Base-by-base conservation (phyloP, 2,888 invertebrate genomes). In the Leptinotarsa juncta region DNA sequence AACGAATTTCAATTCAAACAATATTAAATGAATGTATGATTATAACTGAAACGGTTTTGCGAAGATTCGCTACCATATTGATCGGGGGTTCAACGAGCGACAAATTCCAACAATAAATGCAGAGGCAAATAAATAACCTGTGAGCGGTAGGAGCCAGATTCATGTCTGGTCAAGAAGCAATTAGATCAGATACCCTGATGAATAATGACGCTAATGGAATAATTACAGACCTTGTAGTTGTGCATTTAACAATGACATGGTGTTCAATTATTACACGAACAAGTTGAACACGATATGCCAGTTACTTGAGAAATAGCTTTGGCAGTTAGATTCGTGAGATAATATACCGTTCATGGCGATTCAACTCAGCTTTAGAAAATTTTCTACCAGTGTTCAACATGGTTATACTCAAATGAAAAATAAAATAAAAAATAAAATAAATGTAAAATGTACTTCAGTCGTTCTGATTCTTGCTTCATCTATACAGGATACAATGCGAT, bases 151-250 rank as follows among this genome's bases (percentile, higher is more conserved):
- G 57, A 20, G 10, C 23, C 57, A 15, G 57, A 57, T 57, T 57
- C 57, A 57, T 57, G 57, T 57, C 57, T 57, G 57, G 57, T 23
- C 57, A 57, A 23, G 57, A 57, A 23, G 57, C 23, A 57, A 57
- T 57, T 57, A 57, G 57, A 57, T 57, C 57, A 57, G 57, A 57
- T 57, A 57, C 57, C 57, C 57, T 26, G 57, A 57, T 57, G 57
- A 57, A 57, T 57, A 57, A 57, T 57, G 57, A 57, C 57, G 26
- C 14, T 57, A 23, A 57, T 57, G 26, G 57, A 57, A 57, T 57
- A 57, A 57, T 57, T 57, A 57, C 23, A 57, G 57, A 23, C 23
- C 57, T 57, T 26, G 57, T 57, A 23, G 57, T 57, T 57, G 57
- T 23, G 57, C 57, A 57, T 14, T 57, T 23, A 23, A 57, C 57